phyloP scores from a whole-genome alignment of 2,888 invertebrate genomes.

The Phasia obesa region DNA sequence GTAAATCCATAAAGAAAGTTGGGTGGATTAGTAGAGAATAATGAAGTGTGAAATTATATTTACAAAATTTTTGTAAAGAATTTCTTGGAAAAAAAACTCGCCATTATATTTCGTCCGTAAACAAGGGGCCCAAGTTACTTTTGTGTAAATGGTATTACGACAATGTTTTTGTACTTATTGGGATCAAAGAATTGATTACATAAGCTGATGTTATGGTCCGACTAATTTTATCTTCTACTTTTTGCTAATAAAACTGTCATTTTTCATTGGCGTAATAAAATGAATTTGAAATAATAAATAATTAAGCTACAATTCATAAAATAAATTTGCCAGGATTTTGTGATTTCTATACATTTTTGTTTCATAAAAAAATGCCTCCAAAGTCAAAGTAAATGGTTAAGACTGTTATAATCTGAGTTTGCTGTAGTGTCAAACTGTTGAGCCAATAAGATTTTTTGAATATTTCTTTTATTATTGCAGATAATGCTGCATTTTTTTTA shows the following conservation, averaged over 20 bases:
- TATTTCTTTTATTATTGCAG: no score
- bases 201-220: slow-evolving; percentile 67
- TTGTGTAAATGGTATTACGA: slow-evolving; percentile 43
- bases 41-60: slow-evolving; percentile 71
- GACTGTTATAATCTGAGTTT: no score
- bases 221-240: slow-evolving; percentile 65
- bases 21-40: slow-evolving; percentile 67
- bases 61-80: slow-evolving; percentile 61
- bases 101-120: slow-evolving; percentile 19
- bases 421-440: no score
- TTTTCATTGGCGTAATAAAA: slow-evolving; percentile 53
- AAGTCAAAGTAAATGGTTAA: not conserved
- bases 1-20: slow-evolving; percentile 20
- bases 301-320: slow-evolving; percentile 38
- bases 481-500: no score
- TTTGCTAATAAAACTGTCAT: slow-evolving; percentile 61
- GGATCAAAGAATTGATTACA: slow-evolving; percentile 64
- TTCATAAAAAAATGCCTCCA: not conserved
- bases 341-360: slow-evolving; percentile 5
- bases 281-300: slow-evolving; percentile 49
- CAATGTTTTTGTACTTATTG: slow-evolving; percentile 55
- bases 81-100: slow-evolving; percentile 32
- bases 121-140: slow-evolving; percentile 45
- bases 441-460: no score
- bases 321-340: slow-evolving; percentile 29